Evolutionary conservation across 2,113 vertebrate genomes (phyloP), one percentile per base, ranked within the genome.

Genomic region (Siniperca knerii): DNA sequence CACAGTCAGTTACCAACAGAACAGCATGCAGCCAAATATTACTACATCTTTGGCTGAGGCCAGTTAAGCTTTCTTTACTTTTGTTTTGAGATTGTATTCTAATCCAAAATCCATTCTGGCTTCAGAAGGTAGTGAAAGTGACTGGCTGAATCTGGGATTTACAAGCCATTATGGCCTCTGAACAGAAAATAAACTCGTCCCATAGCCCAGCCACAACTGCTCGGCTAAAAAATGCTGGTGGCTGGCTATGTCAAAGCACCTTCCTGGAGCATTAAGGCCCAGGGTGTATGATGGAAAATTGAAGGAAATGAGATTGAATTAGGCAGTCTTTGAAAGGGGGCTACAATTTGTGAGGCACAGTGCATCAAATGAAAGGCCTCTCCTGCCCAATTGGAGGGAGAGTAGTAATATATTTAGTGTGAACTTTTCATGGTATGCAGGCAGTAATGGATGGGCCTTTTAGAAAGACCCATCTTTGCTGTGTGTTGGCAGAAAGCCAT

Each of bases 391-490:
- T 64, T 68, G 55, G 61, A 85, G 44, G 44, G 67, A 72, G 55
- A 60, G 72, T 4, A 82, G 81, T 71, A 70, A 71, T 88, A 76
- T 77, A 86, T 83, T 89, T 70, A 71, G 67, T 75, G 77, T 89
- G 87, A 93, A 90, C 90, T 82, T 93, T 93, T 92, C 79, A 90
- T 82, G 70, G 81, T 79, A 85, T 90, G 77, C 82, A 76, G 73
- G 76, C 81, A 75, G 62, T 90, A 91, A 94, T 85, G 72, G 76
- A 88, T 88, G 79, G 58, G 84, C 52, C 57, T 81, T 87, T 90
- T 78, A 73, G 86, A 80, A 85, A 87, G 77, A 86, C 75, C 78
- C 25, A 75, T 91, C 80, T 87, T 80, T 84, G 55, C 79, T 81
- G 82, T 87, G 74, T 83, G 66, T 68, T 92, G 90, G 87, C 90